A percentile compares a stretch with the other conserved stretches of the same genome.
Evolutionary conservation across 1,140 invertebrate genomes (phyloP).

Genomic region (Ericerus pela): DNA sequence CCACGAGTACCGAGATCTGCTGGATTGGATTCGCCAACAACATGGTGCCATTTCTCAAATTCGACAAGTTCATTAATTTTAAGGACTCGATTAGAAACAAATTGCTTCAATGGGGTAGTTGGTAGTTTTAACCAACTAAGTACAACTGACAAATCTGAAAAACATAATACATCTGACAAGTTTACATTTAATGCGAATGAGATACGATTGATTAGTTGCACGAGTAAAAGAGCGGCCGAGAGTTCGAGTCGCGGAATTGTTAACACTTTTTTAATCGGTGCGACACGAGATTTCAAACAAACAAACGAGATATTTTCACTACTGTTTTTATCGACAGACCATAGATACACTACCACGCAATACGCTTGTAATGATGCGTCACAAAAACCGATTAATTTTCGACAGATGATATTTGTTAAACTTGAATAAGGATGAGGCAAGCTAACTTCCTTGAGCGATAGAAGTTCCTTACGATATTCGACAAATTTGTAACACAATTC

Average conservation of each 20-base stretch:
- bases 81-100: conserved; percentile 20
- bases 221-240: conserved; percentile 27
- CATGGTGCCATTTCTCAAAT: conserved; percentile 13
- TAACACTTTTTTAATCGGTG: conserved; percentile 26
- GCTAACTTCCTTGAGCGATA: not conserved
- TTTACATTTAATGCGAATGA: conserved; percentile 2
- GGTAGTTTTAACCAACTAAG: conserved; percentile 20
- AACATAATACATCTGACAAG: conserved; percentile 16
- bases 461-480: not conserved
- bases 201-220: conserved; percentile 13
- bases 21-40: conserved; percentile 17
- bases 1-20: conserved; percentile 20
- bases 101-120: conserved; percentile 19
- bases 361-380: conserved; percentile 14
- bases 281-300: conserved; percentile 26
- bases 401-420: not conserved
- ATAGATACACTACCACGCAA: conserved; percentile 14
- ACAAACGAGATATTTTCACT: conserved; percentile 21
- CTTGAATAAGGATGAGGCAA: not conserved
- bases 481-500: conserved; percentile 10
- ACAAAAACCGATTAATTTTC: conserved; percentile 14
- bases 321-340: not conserved
- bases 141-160: conserved; percentile 21
- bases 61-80: not conserved
- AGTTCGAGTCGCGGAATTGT: conserved; percentile 31